These are phyloP conservation scores for Machimus rusticus DNA, from an alignment of 2,888 invertebrate species.

Conservation along the genomic window DNA sequence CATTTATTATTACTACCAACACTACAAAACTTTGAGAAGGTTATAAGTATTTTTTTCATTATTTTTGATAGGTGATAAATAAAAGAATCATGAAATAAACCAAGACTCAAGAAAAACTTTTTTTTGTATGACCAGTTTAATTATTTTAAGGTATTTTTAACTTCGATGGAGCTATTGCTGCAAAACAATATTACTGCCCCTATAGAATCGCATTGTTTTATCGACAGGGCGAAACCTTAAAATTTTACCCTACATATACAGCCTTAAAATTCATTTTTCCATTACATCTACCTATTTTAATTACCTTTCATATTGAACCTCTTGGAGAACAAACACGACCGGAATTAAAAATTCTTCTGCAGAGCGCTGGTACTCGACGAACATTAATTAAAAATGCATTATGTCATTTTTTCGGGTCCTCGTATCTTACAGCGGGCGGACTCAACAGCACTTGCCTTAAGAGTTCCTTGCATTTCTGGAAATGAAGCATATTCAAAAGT, in stretches of 20 bases:
- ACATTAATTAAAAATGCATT: neutral
- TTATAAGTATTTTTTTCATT: no score
- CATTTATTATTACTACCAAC: no score
- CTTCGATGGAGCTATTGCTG: neutral
- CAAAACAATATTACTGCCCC: neutral
- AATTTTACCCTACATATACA: neutral
- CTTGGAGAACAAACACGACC: no score
- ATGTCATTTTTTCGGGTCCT: neutral
- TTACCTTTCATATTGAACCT: neutral
- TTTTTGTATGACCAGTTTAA: no score
- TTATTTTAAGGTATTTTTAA: neutral
- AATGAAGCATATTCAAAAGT: neutral
- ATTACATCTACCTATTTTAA: neutral
- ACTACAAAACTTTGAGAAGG: no score
- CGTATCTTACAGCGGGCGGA: neutral
- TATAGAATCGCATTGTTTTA: neutral
- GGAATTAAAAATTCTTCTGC: neutral
- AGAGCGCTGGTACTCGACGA: neutral
- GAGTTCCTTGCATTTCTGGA: neutral
- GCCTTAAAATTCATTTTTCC: neutral
- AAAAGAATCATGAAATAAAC: no score
- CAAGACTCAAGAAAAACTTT: no score
- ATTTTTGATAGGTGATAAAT: no score
- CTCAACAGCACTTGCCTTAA: neutral
- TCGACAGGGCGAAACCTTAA: neutral